Evolutionary conservation across 1,140 invertebrate genomes (phyloP).

Genomic region (Globodera ellingtonae): DNA sequence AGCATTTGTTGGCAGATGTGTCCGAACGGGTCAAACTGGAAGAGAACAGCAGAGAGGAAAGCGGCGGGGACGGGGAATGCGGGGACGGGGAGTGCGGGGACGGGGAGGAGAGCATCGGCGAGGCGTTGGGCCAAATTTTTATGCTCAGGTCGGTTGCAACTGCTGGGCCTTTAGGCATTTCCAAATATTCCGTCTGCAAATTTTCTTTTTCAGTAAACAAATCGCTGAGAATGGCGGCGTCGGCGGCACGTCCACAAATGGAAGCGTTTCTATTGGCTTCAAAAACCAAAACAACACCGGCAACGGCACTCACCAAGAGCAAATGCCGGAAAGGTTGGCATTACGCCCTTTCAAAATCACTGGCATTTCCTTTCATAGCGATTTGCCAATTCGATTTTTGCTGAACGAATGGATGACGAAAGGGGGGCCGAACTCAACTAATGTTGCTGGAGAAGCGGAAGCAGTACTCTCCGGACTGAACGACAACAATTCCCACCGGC

Average conservation of each 20-base stretch:
- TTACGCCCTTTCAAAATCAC: background rate
- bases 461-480: background rate
- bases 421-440: background rate
- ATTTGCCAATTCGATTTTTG: conserved; percentile 11
- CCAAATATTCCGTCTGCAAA: too few relatives aligned
- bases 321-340: background rate
- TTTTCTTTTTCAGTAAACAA: background rate
- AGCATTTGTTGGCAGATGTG: background rate
- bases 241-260: background rate
- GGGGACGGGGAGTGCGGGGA: background rate
- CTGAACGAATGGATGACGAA: conserved; percentile 10
- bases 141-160: background rate
- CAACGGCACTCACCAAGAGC: background rate
- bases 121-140: conserved; percentile 5
- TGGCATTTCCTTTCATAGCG: background rate
- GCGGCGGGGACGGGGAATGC: background rate
- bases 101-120: background rate
- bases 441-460: background rate
- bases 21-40: background rate
- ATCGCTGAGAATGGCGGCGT: background rate
- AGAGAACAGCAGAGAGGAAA: background rate
- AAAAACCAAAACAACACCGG: background rate
- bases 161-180: too few relatives aligned
- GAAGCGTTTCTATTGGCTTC: background rate
- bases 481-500: background rate